Base-by-base conservation (phyloP, 2,888 invertebrate genomes). In the Synergus umbraculus region DNA sequence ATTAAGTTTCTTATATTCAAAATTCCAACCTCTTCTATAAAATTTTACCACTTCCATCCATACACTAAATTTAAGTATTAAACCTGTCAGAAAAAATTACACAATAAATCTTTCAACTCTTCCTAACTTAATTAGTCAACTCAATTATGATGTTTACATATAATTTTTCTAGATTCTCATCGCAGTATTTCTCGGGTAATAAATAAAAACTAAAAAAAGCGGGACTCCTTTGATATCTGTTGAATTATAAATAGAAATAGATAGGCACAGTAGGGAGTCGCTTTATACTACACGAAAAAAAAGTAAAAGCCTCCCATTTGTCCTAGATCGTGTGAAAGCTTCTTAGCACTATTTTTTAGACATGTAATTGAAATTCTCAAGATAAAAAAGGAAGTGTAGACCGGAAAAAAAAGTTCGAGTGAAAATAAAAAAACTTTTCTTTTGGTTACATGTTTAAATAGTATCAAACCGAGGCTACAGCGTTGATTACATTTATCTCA, bases 401-500 rank as follows among this genome's bases (percentile, higher is more conserved):
- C 76, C 13, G 58, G 43, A 77, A 44, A 81, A 46, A 67, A n/a
- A 22, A 80, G 78, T 29, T 49, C 79, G 83, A 77, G 82, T 83
- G 82, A 84, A 89, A 89, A 90, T 89, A 87, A 88, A 89, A 29
- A 29, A 29, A 29, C 86, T 84, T 83, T 83, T 49, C 49, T 37
- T 49, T 22, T 84, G 88, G 87, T 87, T 86, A 79, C 81, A 67
- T 66, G 83, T 83, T 83, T 83, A 86, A 89, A 90, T 88, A 87
- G 86, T 83, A 86, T 85, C 76, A 69, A 13, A 43, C 85, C 85
- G 87, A 83, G 86, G 89, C 86, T 89, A 90, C 90, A 90, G 88
- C 88, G 89, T 90, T 90, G 90, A 89, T 90, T 90, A 90, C 90
- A 90, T 90, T 89, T 89, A 90, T 90, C 89, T 87, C 85, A 83